Base-by-base conservation (phyloP, 2,888 invertebrate species). In the Eristalinus aeneus region DNA sequence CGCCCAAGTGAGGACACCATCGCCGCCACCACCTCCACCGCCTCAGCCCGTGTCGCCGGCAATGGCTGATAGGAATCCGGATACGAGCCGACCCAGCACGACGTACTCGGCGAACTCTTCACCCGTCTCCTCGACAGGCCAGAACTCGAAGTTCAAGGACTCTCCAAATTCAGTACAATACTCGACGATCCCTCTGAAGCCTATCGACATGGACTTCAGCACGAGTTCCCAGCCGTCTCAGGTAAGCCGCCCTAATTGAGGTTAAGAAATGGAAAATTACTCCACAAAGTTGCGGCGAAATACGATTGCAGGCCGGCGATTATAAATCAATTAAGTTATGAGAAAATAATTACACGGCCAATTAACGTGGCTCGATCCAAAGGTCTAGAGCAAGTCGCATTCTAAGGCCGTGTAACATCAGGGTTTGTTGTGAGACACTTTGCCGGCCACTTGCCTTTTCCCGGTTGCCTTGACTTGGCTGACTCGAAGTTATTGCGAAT, bases 211-310 rank as follows among this genome's bases (percentile, higher is more conserved):
- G 65, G 90, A 90, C 83, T 91, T 91, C 82, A 88, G 90, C 36
- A 91, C 91, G 63, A 84, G 84, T 34, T 77, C 90, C 10, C 91
- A 90, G 67, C 90, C 92, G 34, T 91, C 92, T 58, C 91, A 91
- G 90, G 91, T 91, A 65, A 79, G 75, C 12, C 2, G 12, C 23
- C 22, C 22, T 56, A 27, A 56, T 56, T 46, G 16, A 46, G 16
- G 16, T 1, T 16, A 6, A 16, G 8, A 46, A 46, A 6, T 34
- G 4, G 8, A 10, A 34, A 34, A 34, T 6, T 4, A 34, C 10
- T 34, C 34, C 34, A 6, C 10, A 34, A 6, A 6, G 16, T 16
- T 46, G 46, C n/a, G 6, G 46, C 2, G 16, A n/a, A 16, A 46
- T 46, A 46, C 8, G 16, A 46, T 46, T 46, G 1, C 16, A 46